phyloP scores from a whole-genome alignment of 2,888 invertebrate species.

The Oscheius sp. region DNA sequence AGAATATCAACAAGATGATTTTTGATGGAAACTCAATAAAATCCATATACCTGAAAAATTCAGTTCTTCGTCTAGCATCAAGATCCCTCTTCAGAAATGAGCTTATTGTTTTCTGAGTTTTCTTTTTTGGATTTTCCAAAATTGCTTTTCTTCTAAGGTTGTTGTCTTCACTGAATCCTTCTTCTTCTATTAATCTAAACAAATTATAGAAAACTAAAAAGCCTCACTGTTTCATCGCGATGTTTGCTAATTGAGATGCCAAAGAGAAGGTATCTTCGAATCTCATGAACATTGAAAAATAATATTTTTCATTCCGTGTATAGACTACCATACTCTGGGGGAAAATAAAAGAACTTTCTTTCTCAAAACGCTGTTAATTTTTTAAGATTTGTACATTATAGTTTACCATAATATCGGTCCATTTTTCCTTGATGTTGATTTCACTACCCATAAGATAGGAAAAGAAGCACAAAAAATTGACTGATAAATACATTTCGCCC shows the following conservation, averaged over 20 bases:
- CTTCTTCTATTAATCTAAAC: constrained; percentile 90
- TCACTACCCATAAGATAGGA: constrained; percentile 91
- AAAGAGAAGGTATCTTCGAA: constrained; percentile 88
- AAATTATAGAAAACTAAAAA: not conserved
- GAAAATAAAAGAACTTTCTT: constrained; percentile 60
- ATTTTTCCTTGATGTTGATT: constrained; percentile 85
- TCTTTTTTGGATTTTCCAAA: constrained; percentile 69
- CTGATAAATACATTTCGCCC: constrained; percentile 95
- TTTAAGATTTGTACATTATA: not conserved
- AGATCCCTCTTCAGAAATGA: constrained; percentile 92
- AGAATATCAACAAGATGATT: not conserved
- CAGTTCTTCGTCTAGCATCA: constrained; percentile 91
- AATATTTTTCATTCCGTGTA: constrained; percentile 75
- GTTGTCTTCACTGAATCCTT: constrained; percentile 88
- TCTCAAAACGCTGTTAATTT: constrained; percentile 57
- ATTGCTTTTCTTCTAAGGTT: constrained; percentile 84
- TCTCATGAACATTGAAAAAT: constrained; percentile 89
- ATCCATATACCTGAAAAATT: constrained; percentile 78
- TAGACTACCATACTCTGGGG: constrained; percentile 63
- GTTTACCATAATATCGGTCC: constrained; percentile 82
- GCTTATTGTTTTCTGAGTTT: constrained; percentile 78
- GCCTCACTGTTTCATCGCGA: constrained; percentile 85
- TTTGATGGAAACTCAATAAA: not conserved
- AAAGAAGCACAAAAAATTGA: constrained; percentile 94
- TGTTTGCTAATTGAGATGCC: constrained; percentile 93